These are phyloP conservation scores for Euplagia quadripunctaria DNA, from an alignment of 2,888 invertebrate genomes.

Conservation along the genomic window DNA sequence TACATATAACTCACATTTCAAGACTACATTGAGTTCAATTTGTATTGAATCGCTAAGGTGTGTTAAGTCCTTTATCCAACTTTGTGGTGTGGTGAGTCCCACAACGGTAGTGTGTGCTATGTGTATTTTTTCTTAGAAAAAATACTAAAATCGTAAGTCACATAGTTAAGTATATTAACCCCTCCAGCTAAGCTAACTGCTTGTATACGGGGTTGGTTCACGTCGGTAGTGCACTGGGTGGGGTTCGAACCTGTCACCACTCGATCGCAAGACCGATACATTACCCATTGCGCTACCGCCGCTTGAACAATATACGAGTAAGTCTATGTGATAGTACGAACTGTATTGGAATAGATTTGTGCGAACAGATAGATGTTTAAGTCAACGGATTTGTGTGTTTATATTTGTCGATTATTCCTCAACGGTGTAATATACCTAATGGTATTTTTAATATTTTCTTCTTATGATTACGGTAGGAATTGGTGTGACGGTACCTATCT, in stretches of 20 bases:
- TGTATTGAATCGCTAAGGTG: neutral
- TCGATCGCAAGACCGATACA: neutral
- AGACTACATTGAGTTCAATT: neutral
- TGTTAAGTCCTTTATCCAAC: neutral
- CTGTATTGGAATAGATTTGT: constrained; percentile 21
- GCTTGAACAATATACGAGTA: neutral
- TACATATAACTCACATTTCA: neutral
- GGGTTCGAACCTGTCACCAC: neutral
- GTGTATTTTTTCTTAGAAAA: neutral
- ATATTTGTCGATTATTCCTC: constrained; percentile 25
- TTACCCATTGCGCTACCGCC: neutral
- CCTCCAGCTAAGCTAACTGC: neutral
- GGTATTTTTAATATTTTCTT: constrained; percentile 32
- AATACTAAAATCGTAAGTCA: neutral
- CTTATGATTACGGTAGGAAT: constrained; percentile 44
- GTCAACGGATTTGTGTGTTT: constrained; percentile 25
- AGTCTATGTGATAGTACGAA: constrained; percentile 7
- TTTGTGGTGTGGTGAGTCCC: neutral
- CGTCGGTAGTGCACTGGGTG: neutral
- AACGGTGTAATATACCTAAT: constrained; percentile 21
- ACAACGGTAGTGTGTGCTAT: neutral
- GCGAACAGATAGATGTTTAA: constrained; percentile 31
- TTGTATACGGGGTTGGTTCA: neutral
- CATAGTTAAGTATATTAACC: neutral
- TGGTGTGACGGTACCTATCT: constrained; percentile 19